Evolutionary conservation across 2,888 invertebrate genomes (phyloP), one percentile per base, ranked within the genome.

Genomic region (Pilophorus perplexus): DNA sequence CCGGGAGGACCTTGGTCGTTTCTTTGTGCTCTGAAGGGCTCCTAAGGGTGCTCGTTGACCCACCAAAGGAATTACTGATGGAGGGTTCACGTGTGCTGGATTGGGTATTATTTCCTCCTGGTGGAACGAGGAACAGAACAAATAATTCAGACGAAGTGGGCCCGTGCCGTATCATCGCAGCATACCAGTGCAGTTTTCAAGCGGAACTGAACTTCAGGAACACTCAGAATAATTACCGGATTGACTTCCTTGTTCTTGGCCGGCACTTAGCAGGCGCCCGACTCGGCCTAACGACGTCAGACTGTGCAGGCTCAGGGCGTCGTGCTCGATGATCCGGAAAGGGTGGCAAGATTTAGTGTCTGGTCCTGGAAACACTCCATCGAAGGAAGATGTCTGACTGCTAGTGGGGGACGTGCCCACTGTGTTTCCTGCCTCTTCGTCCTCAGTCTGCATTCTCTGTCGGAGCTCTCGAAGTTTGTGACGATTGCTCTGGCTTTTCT

Each of bases 241-340:
- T 22, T 38, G 55, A 55, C 55, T 46, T 20, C 64, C 64, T n/a
- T 25, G 42, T 25, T 70, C 70, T 44, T 68, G 70, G 16, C 57
- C 48, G 14, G 73, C 83, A 25, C 89, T 86, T 70, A 90, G 80
- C 75, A 91, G 86, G 72, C 89, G 81, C 25, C 91, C 90, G 70
- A 90, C 87, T 73, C 92, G 81, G 22, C 92, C 92, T 67, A 93
- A 80, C 54, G 93, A 93, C 73, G 90, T 90, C 83, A 93, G 88
- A 75, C 92, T 92, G 77, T 92, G 91, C 73, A 93, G 79, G 76
- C 91, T 92, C 77, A 90, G 83, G 14, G 91, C 86, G 77, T 93
- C 93, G 74, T 90, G 90, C 72, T 93, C 90, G 74, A 93, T 90
- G 71, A 92, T 88, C 78, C 85, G 83, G 77, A 91, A 91, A 18